Conservation (phyloP, 1,140 invertebrate species). For the Nephotettix cincticeps region DNA sequence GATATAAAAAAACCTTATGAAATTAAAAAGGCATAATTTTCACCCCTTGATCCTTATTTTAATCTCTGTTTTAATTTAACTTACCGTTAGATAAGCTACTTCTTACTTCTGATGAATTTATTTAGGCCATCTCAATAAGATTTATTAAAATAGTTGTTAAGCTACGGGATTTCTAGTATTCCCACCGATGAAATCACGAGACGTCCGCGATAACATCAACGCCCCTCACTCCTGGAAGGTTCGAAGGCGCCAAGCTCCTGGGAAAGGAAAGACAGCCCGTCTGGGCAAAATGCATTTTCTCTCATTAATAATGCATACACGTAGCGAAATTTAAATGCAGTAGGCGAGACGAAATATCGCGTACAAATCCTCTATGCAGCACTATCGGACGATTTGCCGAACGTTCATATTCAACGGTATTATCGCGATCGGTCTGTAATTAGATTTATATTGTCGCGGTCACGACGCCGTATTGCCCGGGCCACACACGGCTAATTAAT, state of each 20-base stretch:
- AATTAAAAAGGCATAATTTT: too few species aligned
- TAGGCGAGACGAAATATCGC: not conserved
- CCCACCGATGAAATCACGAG: too few species aligned
- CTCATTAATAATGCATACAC: not conserved
- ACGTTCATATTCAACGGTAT: not conserved
- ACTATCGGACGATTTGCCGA: not conserved
- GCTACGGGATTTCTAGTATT: too few species aligned
- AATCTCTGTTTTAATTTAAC: too few species aligned
- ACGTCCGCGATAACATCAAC: too few species aligned
- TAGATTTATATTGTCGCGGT: constrained; percentile 1
- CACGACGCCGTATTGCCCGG: not conserved
- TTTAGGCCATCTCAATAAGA: too few species aligned
- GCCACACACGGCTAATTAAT: constrained; percentile 11
- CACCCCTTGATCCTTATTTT: too few species aligned
- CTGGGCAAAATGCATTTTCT: not conserved
- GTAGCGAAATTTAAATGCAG: not conserved
- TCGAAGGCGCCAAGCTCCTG: not conserved
- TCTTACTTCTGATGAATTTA: too few species aligned
- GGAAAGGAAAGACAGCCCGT: not conserved
- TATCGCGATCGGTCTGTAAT: not conserved
- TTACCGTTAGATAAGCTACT: too few species aligned
- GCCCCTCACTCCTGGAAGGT: too few species aligned
- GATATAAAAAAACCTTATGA: too few species aligned
- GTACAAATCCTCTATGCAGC: constrained; percentile 7
- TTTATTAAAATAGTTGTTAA: too few species aligned